Base-by-base conservation (phyloP, 37 sponge, comb jelly and placozoan species). In the Beroe forskalii region DNA sequence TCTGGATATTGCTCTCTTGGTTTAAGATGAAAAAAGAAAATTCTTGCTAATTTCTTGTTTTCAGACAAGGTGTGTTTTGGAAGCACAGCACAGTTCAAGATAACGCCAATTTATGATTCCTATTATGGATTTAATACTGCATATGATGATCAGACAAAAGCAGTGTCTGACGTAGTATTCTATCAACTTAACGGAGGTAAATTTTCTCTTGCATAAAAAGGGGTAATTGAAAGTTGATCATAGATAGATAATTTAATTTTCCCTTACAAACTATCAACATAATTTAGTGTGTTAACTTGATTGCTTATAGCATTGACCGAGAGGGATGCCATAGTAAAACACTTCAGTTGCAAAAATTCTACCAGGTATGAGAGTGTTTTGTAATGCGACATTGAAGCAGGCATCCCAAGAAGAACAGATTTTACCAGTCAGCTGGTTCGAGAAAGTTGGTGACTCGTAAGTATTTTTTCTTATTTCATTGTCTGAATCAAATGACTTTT, bases 21-120 rank as follows among this genome's bases (percentile, higher is more conserved):
- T n/a, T n/a, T n/a, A 55, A 55, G 60, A 55, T 55, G 17, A 55
- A 55, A n/a, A n/a, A n/a, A n/a, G n/a, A n/a, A n/a, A n/a, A n/a
- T n/a, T n/a, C n/a, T n/a, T n/a, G n/a, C n/a, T n/a, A n/a, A n/a
- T n/a, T n/a, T n/a, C n/a, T n/a, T n/a, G n/a, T 19, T 44, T 44
- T 41, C 86, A 80, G 86, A 80, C 27, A 80, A 80, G n/a, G 55
- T 80, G 24, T 80, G 86, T 43, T 80, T 80, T 44, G 86, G 55
- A 48, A 80, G 55, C 40, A 80, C 86, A 42, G 86, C 86, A 9
- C 55, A 80, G 55, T 80, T 80, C 86, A 80, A 80, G 30, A 80
- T 80, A 80, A 80, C 86, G 40, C 86, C 86, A 22, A 22, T 44
- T 44, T 80, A 80, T 43, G 55, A 44, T 20, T 80, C 86, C 37